A percentile compares a stretch with the other conserved stretches of the same genome.
phyloP scores from a whole-genome alignment of 2,888 invertebrate genomes.

The Hylaea fasciaria region DNA sequence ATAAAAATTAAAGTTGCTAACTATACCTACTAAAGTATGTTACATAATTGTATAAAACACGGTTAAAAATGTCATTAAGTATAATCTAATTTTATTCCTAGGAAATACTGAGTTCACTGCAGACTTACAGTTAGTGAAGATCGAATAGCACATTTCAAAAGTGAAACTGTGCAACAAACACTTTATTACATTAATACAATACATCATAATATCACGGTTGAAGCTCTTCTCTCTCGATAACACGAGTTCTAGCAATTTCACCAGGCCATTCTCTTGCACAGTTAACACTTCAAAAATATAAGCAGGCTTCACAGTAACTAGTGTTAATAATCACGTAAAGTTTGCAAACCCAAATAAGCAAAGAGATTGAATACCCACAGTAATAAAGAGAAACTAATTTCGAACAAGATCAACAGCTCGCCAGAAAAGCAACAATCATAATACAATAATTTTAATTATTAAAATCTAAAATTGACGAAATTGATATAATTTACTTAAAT shows the following conservation, averaged over 20 bases:
- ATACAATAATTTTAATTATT: constrained; percentile 64
- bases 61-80: constrained; percentile 69
- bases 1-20: constrained; percentile 74
- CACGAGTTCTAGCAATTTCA: constrained; percentile 61
- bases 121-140: constrained; percentile 64
- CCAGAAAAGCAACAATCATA: constrained; percentile 62
- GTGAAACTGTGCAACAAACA: constrained; percentile 77
- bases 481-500: constrained; percentile 83
- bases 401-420: constrained; percentile 39
- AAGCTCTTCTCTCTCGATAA: constrained; percentile 64
- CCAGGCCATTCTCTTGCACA: constrained; percentile 72
- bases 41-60: constrained; percentile 79
- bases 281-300: constrained; percentile 69
- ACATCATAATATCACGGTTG: constrained; percentile 73
- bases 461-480: constrained; percentile 84
- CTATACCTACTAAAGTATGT: constrained; percentile 67
- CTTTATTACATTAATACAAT: constrained; percentile 58
- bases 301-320: constrained; percentile 48
- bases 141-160: constrained; percentile 66
- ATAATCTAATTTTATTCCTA: constrained; percentile 77
- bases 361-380: constrained; percentile 29
- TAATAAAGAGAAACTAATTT: constrained; percentile 40
- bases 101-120: constrained; percentile 76
- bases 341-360: constrained; percentile 41
- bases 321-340: constrained; percentile 47